A percentile compares a stretch with the other conserved stretches of the same genome.
Conservation (phyloP, 2,888 invertebrate genomes). For the Parnassius apollo region DNA sequence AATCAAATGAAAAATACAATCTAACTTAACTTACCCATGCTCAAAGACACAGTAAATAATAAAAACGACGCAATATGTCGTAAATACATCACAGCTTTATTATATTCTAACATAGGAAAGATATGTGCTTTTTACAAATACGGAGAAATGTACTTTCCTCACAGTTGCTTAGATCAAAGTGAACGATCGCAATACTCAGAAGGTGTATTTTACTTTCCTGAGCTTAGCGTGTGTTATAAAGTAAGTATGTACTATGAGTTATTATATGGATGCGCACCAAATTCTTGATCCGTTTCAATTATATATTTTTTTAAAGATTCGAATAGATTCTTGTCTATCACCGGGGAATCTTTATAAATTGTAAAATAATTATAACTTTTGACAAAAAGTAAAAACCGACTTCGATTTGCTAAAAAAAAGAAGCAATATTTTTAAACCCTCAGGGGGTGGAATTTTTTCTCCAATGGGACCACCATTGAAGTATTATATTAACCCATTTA, state of each 20-base stretch:
- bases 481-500: too few relatives aligned
- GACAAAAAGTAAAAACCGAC: too few relatives aligned
- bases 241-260: conserved; percentile 31
- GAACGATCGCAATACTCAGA: conserved; percentile 25
- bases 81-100: conserved; percentile 3
- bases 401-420: too few relatives aligned
- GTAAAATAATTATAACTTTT: too few relatives aligned
- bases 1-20: too few relatives aligned
- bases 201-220: conserved; percentile 36
- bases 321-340: too few relatives aligned
- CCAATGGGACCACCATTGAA: too few relatives aligned
- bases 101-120: neutral
- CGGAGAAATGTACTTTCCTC: conserved; percentile 5
- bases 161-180: conserved; percentile 22
- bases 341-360: too few relatives aligned
- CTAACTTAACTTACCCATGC: conserved; percentile 2
- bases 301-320: too few relatives aligned
- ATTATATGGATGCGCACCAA: conserved; percentile 30
- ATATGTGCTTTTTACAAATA: neutral
- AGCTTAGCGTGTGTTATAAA: conserved; percentile 32
- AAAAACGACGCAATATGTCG: conserved; percentile 2
- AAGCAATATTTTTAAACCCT: too few relatives aligned
- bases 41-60: conserved; percentile 1
- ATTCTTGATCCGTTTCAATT: conserved; percentile 36
- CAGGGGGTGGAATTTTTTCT: too few relatives aligned